phyloP scores from a whole-genome alignment of 2,888 invertebrate species.

The Cyaniris semiargus region DNA sequence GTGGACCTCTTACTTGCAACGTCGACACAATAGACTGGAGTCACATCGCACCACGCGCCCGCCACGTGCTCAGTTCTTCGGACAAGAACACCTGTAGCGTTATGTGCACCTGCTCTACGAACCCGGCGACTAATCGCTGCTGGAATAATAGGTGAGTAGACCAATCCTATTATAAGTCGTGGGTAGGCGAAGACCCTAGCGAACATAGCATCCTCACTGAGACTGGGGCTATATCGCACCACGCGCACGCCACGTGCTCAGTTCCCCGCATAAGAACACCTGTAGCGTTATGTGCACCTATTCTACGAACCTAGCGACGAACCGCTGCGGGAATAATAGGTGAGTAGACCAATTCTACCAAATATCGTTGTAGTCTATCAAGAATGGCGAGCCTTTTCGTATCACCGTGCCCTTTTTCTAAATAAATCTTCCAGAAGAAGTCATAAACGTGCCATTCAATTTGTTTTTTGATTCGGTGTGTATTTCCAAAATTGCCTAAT shows the following conservation, averaged over 20 bases:
- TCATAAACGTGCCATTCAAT: no score
- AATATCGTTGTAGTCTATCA: no score
- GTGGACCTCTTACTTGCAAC: constrained; percentile 88
- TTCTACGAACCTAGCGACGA: constrained; percentile 47
- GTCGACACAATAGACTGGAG: constrained; percentile 76
- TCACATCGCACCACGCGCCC: constrained; percentile 56
- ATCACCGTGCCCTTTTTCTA: no score
- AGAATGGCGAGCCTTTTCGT: no score
- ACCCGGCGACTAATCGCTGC: constrained; percentile 56
- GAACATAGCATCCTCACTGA: constrained; percentile 76
- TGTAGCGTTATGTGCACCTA: constrained; percentile 60
- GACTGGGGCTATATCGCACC: constrained; percentile 66
- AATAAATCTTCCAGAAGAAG: no score
- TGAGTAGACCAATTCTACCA: constrained; percentile 39
- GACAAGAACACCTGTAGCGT: constrained; percentile 52
- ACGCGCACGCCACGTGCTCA: constrained; percentile 57
- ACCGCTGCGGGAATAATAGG: constrained; percentile 69
- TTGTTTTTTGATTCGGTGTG: no score
- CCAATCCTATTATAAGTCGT: no score
- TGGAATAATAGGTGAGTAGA: constrained; percentile 63
- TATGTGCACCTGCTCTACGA: constrained; percentile 54
- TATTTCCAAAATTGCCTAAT: no score
- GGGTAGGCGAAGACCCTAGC: no score
- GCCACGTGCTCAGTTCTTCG: constrained; percentile 57
- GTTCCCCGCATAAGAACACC: constrained; percentile 46